Evolutionary conservation across 2,113 vertebrate genomes (phyloP), one percentile per base, ranked within the genome.

Genomic region (Xenopus laevis): DNA sequence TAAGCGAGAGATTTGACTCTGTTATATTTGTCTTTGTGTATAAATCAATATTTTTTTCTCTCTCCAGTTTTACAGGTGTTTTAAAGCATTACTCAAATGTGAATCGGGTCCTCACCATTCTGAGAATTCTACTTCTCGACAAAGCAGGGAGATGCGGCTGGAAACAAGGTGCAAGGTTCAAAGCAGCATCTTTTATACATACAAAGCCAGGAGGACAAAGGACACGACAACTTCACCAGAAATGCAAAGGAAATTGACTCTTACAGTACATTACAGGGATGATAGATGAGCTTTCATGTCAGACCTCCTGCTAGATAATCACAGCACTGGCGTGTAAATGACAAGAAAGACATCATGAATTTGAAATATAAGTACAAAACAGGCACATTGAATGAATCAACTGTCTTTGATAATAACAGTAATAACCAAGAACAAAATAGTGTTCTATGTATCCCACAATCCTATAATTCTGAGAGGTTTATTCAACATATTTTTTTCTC

Each of bases 51-150:
- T 50, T 50, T 50, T 15, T 50, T 50, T 15, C 50, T 18, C 50
- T 55, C 45, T 71, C 30, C 33, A 91, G 88, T 86, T 91, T 79
- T 85, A 81, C 40, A 81, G 78, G 66, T 85, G 71, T 77, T 86
- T 91, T 60, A 47, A 86, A 21, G 79, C 86, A 27, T 84, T 91
- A 8, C 1, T 90, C 17, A 89, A 79, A 71, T 89, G 87, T 77
- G 75, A 75, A 21, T 33, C 5, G 1, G 84, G 83, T 3, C 79
- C 78, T 11, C 75, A 72, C 23, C 50, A 78, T 18, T 65, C 20
- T 69, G 76, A 83, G 7, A 58, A 21, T 44, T 7, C 47, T 21
- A 71, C 16, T 58, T 71, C 72, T 12, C 17, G 17, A n/a, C 45
- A 71, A 40, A 68, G 57, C 58, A 71, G 47, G 57, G 33, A 59